These are phyloP conservation scores for Oligia strigilis DNA, from an alignment of 2,888 invertebrate genomes.

Conservation along the genomic window DNA sequence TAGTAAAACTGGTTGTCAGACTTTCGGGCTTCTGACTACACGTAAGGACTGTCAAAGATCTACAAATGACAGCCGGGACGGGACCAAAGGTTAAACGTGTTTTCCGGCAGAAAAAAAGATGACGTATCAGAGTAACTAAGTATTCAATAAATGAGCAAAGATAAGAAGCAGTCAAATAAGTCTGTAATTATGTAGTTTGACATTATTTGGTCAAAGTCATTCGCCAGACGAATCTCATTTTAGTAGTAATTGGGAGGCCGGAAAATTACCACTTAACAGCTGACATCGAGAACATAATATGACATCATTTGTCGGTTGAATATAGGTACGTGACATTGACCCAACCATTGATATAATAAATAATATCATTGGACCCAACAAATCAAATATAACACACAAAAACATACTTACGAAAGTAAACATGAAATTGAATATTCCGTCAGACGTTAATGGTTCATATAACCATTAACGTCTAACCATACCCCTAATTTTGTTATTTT, in stretches of 20 bases:
- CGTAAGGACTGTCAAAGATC: background rate
- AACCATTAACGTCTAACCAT: too few species aligned
- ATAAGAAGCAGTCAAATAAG: background rate
- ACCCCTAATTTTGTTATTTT: too few species aligned
- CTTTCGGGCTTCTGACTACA: background rate
- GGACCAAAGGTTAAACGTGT: background rate
- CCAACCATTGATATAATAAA: too few species aligned
- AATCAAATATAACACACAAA: too few species aligned
- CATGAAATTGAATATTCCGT: too few species aligned
- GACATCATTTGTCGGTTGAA: background rate
- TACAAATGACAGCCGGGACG: background rate
- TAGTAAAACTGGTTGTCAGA: background rate
- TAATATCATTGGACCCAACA: too few species aligned
- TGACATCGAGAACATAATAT: background rate
- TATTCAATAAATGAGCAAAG: background rate
- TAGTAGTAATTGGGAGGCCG: constrained; percentile 11
- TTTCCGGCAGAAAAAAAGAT: background rate
- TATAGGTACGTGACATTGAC: background rate
- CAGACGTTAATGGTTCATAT: too few species aligned
- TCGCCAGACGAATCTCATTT: background rate
- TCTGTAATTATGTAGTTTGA: background rate
- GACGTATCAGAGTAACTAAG: background rate
- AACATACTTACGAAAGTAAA: too few species aligned
- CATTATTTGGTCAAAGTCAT: background rate
- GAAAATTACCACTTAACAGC: background rate